These are phyloP conservation scores for Callipepla californica DNA, from an alignment of 2,113 vertebrate genomes.

Conservation along the genomic window DNA sequence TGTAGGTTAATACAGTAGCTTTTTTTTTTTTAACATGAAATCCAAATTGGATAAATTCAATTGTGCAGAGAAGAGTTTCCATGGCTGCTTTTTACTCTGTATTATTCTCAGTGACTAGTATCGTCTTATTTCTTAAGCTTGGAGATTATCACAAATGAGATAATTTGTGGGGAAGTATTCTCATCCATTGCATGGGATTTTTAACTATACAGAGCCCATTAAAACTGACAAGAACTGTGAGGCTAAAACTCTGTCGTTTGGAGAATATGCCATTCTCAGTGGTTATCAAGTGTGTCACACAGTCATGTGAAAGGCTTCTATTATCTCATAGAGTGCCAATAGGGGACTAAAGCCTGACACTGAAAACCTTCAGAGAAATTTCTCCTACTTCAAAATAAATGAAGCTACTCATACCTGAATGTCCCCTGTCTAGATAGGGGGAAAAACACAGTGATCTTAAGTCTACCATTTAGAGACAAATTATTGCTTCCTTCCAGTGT, in stretches of 20 bases:
- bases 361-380: slow-evolving; percentile 22
- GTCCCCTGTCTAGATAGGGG: background rate
- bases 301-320: slow-evolving; percentile 35
- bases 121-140: background rate
- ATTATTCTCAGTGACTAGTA: background rate
- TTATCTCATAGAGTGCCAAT: slow-evolving; percentile 33
- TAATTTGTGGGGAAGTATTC: background rate
- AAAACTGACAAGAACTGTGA: background rate
- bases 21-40: background rate
- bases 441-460: background rate
- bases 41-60: background rate
- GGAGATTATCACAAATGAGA: background rate
- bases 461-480: background rate
- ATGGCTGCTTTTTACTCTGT: background rate
- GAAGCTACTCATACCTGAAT: background rate
- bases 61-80: slow-evolving; percentile 12
- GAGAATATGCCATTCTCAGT: background rate
- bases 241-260: background rate
- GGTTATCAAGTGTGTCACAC: background rate
- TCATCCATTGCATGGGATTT: background rate
- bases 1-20: slow-evolving; percentile 1
- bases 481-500: background rate
- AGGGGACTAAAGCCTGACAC: slow-evolving; percentile 26
- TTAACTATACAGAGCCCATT: background rate
- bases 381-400: slow-evolving; percentile 24